Conservation (phyloP, 2,797 vertebrate species). For the Poecilia gillii region DNA sequence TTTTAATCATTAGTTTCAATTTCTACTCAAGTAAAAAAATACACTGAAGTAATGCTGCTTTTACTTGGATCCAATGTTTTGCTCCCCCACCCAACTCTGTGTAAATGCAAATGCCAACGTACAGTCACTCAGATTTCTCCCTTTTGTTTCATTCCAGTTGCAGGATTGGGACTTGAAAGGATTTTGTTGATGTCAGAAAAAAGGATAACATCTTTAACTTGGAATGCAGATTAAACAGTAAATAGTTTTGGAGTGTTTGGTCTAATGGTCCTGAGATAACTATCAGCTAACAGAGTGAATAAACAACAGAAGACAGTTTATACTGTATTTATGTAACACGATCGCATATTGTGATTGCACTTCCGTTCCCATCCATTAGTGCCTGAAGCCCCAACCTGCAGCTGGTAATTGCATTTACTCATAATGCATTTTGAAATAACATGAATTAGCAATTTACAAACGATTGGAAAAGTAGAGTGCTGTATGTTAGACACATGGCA, state of each 20-base stretch:
- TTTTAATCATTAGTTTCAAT: neutral
- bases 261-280: constrained; percentile 4
- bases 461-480: constrained; percentile 29
- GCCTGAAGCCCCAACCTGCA: constrained; percentile 13
- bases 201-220: neutral
- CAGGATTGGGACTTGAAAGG: neutral
- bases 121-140: neutral
- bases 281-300: neutral
- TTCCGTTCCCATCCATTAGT: constrained; percentile 12
- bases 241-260: neutral
- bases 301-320: constrained; percentile 11
- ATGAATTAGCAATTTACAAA: constrained; percentile 33
- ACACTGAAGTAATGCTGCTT: neutral
- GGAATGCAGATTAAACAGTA: neutral
- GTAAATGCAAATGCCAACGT: neutral
- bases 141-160: neutral
- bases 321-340: constrained; percentile 30
- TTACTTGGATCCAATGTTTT: neutral
- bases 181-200: neutral
- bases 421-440: constrained; percentile 42
- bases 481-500: constrained; percentile 11
- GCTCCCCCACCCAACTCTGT: neutral
- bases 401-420: constrained; percentile 34
- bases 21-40: neutral
- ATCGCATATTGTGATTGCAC: constrained; percentile 38